Percentiles rank a stretch among this genome's conserved stretches.
phyloP scores from a whole-genome alignment of 64 coral and sea anemone genomes.

The Exaiptasia diaphana region DNA sequence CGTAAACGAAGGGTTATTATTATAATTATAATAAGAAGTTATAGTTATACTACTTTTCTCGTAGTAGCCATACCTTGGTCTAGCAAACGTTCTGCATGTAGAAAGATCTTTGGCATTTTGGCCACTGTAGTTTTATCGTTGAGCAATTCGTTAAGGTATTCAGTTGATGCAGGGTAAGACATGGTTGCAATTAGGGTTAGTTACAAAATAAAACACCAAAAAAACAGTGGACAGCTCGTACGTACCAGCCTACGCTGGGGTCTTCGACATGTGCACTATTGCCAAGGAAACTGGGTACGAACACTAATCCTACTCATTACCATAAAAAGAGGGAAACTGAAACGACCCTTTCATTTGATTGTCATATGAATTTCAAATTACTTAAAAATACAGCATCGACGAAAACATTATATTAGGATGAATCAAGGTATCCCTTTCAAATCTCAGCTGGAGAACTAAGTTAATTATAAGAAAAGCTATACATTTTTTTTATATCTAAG shows the following conservation, averaged over 20 bases:
- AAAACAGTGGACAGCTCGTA: neutral
- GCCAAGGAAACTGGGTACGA: constrained; percentile 12
- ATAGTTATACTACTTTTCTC: neutral
- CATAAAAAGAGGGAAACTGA: constrained; percentile 5
- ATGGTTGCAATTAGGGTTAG: constrained; percentile 80
- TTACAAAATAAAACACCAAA: constrained; percentile 68
- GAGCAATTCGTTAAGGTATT: constrained; percentile 87
- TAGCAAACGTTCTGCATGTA: constrained; percentile 77
- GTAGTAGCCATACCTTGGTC: constrained; percentile 68
- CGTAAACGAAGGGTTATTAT: constrained; percentile 69
- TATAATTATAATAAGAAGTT: constrained; percentile 60
- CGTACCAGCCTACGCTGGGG: neutral
- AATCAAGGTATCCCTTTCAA: too few species aligned
- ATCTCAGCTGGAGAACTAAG: too few species aligned
- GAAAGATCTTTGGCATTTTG: constrained; percentile 94
- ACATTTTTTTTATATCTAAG: too few species aligned
- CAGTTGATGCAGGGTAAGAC: constrained; percentile 61
- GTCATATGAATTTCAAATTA: neutral
- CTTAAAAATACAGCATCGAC: too few species aligned
- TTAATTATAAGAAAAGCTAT: too few species aligned
- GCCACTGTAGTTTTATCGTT: constrained; percentile 89
- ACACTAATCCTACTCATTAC: neutral
- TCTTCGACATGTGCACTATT: constrained; percentile 52
- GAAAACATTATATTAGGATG: too few species aligned
- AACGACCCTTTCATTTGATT: neutral